Evolutionary conservation across 1,140 invertebrate genomes (phyloP).

Genomic region (Heliconius melpomene): DNA sequence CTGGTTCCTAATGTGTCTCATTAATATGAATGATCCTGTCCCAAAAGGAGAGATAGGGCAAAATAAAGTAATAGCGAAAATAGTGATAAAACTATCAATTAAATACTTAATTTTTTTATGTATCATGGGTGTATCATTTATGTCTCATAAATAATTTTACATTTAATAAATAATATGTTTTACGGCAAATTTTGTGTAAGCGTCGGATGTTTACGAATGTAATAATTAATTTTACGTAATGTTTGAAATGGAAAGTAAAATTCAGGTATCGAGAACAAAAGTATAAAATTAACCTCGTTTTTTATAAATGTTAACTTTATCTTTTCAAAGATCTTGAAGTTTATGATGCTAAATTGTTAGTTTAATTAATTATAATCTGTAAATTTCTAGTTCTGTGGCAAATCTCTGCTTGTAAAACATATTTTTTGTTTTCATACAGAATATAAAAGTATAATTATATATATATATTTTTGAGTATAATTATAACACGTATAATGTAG

Average conservation of each 20-base stretch:
- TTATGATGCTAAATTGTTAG: background rate
- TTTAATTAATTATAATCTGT: background rate
- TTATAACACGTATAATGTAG: background rate
- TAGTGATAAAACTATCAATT: too few relatives aligned
- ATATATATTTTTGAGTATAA: background rate
- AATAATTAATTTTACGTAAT: slow-evolving; percentile 31
- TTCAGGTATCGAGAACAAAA: slow-evolving; percentile 21
- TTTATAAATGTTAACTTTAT: slow-evolving; percentile 10
- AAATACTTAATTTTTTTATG: background rate
- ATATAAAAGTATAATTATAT: background rate
- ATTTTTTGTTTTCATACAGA: background rate
- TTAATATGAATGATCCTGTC: too few relatives aligned
- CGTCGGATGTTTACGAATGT: slow-evolving; percentile 15
- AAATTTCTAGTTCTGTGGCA: background rate
- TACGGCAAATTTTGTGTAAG: background rate
- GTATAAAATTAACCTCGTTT: slow-evolving; percentile 25
- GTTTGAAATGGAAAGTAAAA: slow-evolving; percentile 29
- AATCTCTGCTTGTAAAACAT: background rate
- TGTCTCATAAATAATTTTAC: background rate
- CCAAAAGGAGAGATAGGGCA: too few relatives aligned
- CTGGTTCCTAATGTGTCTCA: too few relatives aligned
- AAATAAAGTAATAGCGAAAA: too few relatives aligned
- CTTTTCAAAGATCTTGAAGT: background rate
- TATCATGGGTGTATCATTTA: background rate
- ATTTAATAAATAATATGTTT: background rate